Evolutionary conservation across 2,113 vertebrate species (phyloP).

Genomic region (Larimichthys polyactis): DNA sequence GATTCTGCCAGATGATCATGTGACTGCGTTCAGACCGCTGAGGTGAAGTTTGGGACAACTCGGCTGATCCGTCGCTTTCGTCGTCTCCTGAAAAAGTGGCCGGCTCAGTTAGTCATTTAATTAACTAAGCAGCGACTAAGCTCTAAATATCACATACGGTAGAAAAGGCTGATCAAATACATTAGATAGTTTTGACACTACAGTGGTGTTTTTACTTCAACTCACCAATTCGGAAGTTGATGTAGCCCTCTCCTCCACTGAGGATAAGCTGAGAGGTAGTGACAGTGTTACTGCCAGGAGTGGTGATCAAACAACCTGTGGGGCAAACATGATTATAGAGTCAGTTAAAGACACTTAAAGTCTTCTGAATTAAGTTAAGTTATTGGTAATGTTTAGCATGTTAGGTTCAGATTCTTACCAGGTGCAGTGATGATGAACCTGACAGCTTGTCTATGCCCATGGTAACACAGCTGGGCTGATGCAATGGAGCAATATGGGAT

Average conservation of each 20-base stretch:
- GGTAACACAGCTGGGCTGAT: slow-evolving; percentile 83
- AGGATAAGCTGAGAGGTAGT: slow-evolving; percentile 83
- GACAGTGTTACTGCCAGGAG: slow-evolving; percentile 65
- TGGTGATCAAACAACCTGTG: slow-evolving; percentile 81
- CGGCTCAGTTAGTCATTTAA: slow-evolving; percentile 5
- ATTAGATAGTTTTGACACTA: background rate
- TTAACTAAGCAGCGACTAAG: background rate
- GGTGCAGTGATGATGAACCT: slow-evolving; percentile 84
- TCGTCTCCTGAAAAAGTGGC: slow-evolving; percentile 81
- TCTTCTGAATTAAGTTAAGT: background rate
- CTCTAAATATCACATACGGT: background rate
- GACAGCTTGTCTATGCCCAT: slow-evolving; percentile 85
- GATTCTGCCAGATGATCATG: slow-evolving; percentile 86
- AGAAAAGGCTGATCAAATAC: background rate
- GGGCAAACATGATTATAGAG: background rate
- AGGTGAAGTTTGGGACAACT: slow-evolving; percentile 70
- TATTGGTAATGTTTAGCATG: background rate
- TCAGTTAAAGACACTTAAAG: slow-evolving; percentile 9
- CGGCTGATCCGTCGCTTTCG: slow-evolving; percentile 69
- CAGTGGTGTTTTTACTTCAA: background rate
- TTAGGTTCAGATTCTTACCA: slow-evolving; percentile 60
- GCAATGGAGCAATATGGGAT: slow-evolving; percentile 83
- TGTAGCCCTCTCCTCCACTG: slow-evolving; percentile 89
- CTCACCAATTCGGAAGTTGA: slow-evolving; percentile 89
- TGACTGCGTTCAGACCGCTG: slow-evolving; percentile 85